These are phyloP conservation scores for Sitta carolinensis DNA, from an alignment of 2,797 vertebrate genomes.

Conservation along the genomic window DNA sequence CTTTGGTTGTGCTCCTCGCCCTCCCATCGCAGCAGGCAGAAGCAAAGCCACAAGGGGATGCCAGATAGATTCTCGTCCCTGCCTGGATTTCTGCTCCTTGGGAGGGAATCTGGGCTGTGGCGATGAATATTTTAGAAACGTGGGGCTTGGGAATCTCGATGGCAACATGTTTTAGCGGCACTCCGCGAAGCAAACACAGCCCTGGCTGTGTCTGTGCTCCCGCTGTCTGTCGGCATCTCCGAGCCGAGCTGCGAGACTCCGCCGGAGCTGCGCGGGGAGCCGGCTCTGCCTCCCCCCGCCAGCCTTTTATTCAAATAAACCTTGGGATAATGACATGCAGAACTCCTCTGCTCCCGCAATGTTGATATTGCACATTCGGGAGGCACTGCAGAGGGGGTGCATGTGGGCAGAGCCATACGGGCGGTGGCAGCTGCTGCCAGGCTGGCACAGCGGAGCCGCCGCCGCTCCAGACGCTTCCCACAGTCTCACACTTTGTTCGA, in stretches of 20 bases:
- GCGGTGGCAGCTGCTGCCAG: constrained; percentile 63
- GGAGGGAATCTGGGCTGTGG: constrained; percentile 49
- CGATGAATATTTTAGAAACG: constrained; percentile 60
- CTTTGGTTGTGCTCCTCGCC: neutral
- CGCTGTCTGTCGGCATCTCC: constrained; percentile 22
- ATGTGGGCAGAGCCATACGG: constrained; percentile 66
- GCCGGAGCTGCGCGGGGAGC: constrained; percentile 17
- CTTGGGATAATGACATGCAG: constrained; percentile 58
- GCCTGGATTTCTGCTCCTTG: constrained; percentile 21
- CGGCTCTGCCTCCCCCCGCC: neutral
- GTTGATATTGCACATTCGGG: constrained; percentile 59
- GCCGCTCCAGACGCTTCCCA: constrained; percentile 42
- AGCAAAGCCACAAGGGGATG: constrained; percentile 59
- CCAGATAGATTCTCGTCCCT: constrained; percentile 40
- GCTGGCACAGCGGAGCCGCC: constrained; percentile 28
- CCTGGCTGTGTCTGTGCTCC: constrained; percentile 34
- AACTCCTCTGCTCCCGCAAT: constrained; percentile 41
- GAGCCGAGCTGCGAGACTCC: constrained; percentile 49
- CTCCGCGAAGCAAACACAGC: constrained; percentile 42
- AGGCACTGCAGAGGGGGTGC: constrained; percentile 47
- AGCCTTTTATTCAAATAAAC: constrained; percentile 54
- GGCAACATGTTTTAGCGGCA: constrained; percentile 51
- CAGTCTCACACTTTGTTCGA: constrained; percentile 55
- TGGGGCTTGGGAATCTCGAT: constrained; percentile 41
- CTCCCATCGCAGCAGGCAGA: neutral